Base-by-base conservation (phyloP, 1,140 invertebrate species). In the Ips nitidus region DNA sequence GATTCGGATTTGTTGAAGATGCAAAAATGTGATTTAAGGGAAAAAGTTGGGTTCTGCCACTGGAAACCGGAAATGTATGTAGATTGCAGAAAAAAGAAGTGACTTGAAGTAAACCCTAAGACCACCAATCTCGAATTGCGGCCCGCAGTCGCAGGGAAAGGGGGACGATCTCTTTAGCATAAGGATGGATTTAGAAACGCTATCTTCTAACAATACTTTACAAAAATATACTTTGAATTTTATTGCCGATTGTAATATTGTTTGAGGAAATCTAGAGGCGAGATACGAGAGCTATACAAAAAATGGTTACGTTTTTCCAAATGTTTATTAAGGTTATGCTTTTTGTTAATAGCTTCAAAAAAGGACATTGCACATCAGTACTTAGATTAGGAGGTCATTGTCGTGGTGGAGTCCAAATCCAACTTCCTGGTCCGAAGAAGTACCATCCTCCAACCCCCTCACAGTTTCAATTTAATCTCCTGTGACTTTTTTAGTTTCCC, bases 181-280 rank as follows among this genome's bases (percentile, higher is more conserved):
- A 40, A 57, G 38, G 39, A 40, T 5, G 55, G 55, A 38, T 37
- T 57, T 57, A 3, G 37, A 57, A 37, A 0, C 22, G 22, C 22
- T 22, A 22, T 22, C 22, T 22, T 22, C 22, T 22, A 22, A 22
- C 22, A 22, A 22, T 22, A 22, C 22, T 22, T 22, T 22, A 22
- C 22, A 22, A 66, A 69, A 71, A 72, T 65, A 72, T 58, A 64
- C 41, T 66, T 66, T 63, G 52, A 63, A 63, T 63, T 63, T 63
- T 63, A 63, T 63, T 41, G 65, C 42, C 59, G 65, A 57, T 63
- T 52, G 61, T 63, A 50, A 38, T 22, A 52, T 70, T 70, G 8
- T 56, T 56, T 39, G 1, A 22, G n/a, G 38, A 56, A 39, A 56
- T 56, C 8, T 39, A 56, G 53, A 39, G 53, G 53, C 38, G 2